Evolutionary conservation across 2,113 vertebrate species (phyloP).

Genomic region (Gnathonemus echidnorhynchus): DNA sequence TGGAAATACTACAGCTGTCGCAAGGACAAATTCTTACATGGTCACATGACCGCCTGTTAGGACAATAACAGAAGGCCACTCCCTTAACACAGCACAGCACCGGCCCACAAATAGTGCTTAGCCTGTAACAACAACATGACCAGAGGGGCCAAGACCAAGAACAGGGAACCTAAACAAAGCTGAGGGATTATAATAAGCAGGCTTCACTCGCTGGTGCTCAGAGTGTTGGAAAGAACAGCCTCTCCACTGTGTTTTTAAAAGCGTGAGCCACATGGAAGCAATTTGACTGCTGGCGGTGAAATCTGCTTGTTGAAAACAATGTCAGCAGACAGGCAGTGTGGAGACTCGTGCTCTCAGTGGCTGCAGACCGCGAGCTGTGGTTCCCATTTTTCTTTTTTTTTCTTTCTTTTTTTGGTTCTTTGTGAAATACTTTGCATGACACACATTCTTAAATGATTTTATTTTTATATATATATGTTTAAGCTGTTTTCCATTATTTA

Average conservation of each 20-base stretch:
- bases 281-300: not conserved
- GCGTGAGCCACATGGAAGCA: not conserved
- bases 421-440: conserved; percentile 14
- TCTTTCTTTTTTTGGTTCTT: not conserved
- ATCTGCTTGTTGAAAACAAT: not conserved
- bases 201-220: not conserved
- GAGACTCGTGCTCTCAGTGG: conserved; percentile 59
- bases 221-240: conserved; percentile 3
- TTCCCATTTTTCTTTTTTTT: conserved; percentile 11
- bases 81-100: not conserved
- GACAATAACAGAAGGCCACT: not conserved
- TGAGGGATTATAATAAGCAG: not conserved
- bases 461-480: not conserved
- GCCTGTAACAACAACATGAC: conserved; percentile 12
- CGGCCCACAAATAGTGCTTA: conserved; percentile 13
- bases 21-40: conserved; percentile 9
- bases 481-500: not conserved
- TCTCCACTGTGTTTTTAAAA: conserved; percentile 15
- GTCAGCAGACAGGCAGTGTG: not conserved
- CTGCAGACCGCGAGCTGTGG: conserved; percentile 66
- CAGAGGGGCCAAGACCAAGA: conserved; percentile 4
- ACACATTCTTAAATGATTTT: conserved; percentile 6
- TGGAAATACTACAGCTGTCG: not conserved
- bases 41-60: conserved; percentile 3
- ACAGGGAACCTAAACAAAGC: conserved; percentile 9